Conservation (phyloP, 1,140 invertebrate genomes). For the Eupristina koningsbergeri region DNA sequence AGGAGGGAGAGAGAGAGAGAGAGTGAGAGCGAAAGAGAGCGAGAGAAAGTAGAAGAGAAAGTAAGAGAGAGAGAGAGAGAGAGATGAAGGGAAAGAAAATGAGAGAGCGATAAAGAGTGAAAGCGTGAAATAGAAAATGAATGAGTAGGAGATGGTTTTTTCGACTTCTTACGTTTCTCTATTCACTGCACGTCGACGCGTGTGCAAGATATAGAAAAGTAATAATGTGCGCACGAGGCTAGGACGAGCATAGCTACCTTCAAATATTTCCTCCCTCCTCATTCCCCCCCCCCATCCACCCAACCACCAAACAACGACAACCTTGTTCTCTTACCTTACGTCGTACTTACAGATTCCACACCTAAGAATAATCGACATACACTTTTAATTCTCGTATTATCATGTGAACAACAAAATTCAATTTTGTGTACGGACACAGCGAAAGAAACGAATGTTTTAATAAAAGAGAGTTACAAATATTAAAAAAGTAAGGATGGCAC, state of each 20-base stretch:
- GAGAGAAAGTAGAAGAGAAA: conserved; percentile 9
- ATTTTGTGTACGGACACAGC: conserved; percentile 20
- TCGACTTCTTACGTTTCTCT: conserved; percentile 4
- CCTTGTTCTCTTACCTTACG: too few relatives aligned
- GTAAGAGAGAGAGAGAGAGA: conserved; percentile 44
- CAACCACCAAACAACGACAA: too few relatives aligned
- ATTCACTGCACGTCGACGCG: conserved; percentile 13
- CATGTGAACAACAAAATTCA: conserved; percentile 29
- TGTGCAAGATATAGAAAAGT: conserved; percentile 33
- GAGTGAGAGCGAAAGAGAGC: conserved; percentile 18
- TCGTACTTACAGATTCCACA: conserved; percentile 50
- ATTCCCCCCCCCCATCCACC: not conserved
- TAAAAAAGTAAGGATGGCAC: not conserved
- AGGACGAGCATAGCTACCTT: conserved; percentile 72
- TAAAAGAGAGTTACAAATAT: conserved; percentile 32
- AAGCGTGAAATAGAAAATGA: conserved; percentile 44
- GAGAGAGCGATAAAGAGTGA: conserved; percentile 51
- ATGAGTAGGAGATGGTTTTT: too few relatives aligned
- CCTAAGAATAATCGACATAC: conserved; percentile 45
- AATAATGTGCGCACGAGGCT: conserved; percentile 68
- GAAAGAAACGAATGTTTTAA: conserved; percentile 43
- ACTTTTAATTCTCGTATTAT: conserved; percentile 19
- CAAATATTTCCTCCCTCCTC: conserved; percentile 52
- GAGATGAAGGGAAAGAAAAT: not conserved
- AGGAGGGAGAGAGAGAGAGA: conserved; percentile 43